A percentile compares a stretch with the other conserved stretches of the same genome.
Evolutionary conservation across 2,113 vertebrate genomes (phyloP).

Genomic region (Corapipo altera): DNA sequence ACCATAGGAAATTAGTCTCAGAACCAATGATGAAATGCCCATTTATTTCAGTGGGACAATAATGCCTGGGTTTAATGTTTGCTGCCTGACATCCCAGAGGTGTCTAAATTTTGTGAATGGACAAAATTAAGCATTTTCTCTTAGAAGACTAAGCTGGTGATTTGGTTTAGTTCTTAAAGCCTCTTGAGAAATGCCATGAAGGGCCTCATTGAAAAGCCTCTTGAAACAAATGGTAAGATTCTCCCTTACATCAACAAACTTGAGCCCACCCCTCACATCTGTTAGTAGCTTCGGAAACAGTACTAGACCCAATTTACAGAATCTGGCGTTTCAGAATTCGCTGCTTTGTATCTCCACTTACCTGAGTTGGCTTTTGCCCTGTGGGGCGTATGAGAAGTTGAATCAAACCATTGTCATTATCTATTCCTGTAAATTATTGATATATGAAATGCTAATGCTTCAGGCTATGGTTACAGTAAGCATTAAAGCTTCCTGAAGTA

Average conservation of each 20-base stretch:
- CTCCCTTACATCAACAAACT: not conserved
- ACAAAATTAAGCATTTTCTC: not conserved
- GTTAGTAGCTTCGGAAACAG: not conserved
- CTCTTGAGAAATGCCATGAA: not conserved
- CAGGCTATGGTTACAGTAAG: slow-evolving; percentile 48
- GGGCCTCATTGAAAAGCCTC: not conserved
- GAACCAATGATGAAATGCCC: not conserved
- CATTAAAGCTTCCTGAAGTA: slow-evolving; percentile 38
- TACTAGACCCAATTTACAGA: not conserved
- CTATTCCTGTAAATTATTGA: slow-evolving; percentile 53
- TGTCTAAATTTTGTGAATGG: not conserved
- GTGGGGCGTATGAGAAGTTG: not conserved
- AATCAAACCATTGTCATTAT: not conserved
- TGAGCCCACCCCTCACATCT: not conserved
- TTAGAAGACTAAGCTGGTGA: not conserved
- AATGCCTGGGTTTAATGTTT: not conserved
- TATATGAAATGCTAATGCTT: slow-evolving; percentile 33
- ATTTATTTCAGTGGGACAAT: not conserved
- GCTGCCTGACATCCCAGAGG: not conserved
- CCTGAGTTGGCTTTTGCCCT: not conserved
- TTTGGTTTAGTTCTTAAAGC: not conserved
- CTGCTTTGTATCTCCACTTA: not conserved
- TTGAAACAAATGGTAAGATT: not conserved
- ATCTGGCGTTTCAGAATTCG: not conserved
- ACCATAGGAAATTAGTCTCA: not conserved